Percentiles rank a stretch among this genome's conserved stretches.
Evolutionary conservation across 1,140 invertebrate species (phyloP).

Genomic region (Acarapis woodi): DNA sequence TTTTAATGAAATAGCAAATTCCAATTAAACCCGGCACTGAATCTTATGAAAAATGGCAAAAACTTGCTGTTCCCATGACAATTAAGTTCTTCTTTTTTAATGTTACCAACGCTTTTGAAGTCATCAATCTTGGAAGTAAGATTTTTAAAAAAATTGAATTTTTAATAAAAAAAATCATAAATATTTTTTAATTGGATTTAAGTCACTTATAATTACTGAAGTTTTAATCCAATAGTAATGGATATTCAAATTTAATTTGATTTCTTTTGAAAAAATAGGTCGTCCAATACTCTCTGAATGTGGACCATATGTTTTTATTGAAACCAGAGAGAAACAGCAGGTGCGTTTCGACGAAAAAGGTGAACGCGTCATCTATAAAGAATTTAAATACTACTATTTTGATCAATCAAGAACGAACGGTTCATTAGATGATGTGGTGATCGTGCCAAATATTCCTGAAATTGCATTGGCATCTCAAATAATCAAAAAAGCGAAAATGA

Average conservation of each 20-base stretch:
- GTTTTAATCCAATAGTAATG: no score
- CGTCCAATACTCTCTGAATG: slow-evolving; percentile 42
- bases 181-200: no score
- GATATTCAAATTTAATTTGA: no score
- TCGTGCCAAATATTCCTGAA: slow-evolving; percentile 18
- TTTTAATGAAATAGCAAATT: neutral
- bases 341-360: slow-evolving; percentile 15
- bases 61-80: neutral
- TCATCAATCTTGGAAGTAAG: no score
- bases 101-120: neutral
- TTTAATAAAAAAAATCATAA: no score
- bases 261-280: no score
- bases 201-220: no score
- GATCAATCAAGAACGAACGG: slow-evolving; percentile 9
- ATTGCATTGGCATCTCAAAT: slow-evolving; percentile 11
- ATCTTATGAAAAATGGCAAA: neutral
- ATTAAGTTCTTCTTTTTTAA: neutral
- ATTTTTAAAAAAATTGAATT: no score
- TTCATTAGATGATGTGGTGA: slow-evolving; percentile 16
- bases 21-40: neutral
- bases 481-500: no score
- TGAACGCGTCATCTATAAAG: slow-evolving; percentile 15
- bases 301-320: slow-evolving; percentile 13
- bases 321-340: slow-evolving; percentile 16
- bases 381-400: slow-evolving; percentile 12